phyloP scores from a whole-genome alignment of 1,140 invertebrate species.

The Battus philenor region DNA sequence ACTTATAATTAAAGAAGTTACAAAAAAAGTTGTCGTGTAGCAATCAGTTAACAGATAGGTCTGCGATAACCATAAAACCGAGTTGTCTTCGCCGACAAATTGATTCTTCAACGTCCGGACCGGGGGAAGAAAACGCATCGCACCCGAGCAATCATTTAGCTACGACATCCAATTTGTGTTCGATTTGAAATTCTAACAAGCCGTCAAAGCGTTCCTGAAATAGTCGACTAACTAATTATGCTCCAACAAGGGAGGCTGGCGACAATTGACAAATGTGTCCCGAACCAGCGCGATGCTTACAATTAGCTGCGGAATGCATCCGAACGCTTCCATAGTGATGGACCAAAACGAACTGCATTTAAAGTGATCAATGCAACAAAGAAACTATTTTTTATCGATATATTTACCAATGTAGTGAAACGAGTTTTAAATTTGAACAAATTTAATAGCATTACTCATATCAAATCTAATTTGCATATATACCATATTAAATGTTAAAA shows the following conservation, averaged over 20 bases:
- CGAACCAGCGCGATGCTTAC: conserved; percentile 53
- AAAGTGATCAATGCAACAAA: conserved; percentile 1
- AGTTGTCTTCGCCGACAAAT: conserved; percentile 50
- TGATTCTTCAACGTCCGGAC: conserved; percentile 49
- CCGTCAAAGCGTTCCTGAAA: conserved; percentile 70
- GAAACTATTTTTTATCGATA: no score
- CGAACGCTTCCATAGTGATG: conserved; percentile 39
- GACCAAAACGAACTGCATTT: background rate
- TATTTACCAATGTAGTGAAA: no score
- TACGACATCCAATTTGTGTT: conserved; percentile 70
- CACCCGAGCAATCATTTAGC: conserved; percentile 58
- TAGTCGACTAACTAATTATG: conserved; percentile 65
- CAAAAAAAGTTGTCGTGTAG: conserved; percentile 4
- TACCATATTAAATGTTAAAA: no score
- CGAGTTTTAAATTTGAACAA: no score
- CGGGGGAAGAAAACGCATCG: conserved; percentile 37
- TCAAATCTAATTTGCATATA: no score
- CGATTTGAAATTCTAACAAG: conserved; percentile 72
- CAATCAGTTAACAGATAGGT: conserved; percentile 34
- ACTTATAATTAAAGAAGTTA: background rate
- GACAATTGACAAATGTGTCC: conserved; percentile 72
- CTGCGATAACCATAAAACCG: conserved; percentile 64
- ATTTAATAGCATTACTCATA: no score
- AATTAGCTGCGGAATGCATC: conserved; percentile 61
- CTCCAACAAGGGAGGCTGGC: conserved; percentile 48